Evolutionary conservation across 2,113 vertebrate species (phyloP).

Genomic region (Oxyura jamaicensis): DNA sequence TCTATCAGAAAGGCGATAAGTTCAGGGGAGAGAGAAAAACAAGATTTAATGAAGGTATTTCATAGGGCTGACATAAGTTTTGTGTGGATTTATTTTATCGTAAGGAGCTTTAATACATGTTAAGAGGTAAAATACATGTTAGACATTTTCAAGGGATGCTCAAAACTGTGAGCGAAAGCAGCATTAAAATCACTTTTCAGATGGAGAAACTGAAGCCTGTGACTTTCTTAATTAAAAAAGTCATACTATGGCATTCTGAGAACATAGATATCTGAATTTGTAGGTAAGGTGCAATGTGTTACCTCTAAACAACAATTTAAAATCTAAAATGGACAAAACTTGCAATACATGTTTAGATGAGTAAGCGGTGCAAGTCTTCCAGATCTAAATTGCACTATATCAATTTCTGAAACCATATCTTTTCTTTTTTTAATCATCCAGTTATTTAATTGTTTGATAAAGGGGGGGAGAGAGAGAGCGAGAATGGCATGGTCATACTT

Average conservation of each 20-base stretch:
- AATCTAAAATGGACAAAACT: background rate
- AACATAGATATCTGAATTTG: background rate
- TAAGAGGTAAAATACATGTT: background rate
- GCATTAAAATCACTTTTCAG: background rate
- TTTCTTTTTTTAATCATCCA: background rate
- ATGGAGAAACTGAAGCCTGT: background rate
- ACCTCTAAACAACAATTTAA: background rate
- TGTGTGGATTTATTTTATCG: background rate
- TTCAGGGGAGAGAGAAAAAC: constrained; percentile 86
- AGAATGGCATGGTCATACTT: background rate
- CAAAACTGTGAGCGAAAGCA: background rate
- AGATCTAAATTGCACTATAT: background rate
- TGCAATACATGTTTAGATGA: background rate
- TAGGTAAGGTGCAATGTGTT: background rate
- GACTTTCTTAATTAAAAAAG: background rate
- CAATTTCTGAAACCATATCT: background rate
- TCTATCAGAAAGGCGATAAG: constrained; percentile 84
- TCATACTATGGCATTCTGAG: background rate
- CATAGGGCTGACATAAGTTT: background rate
- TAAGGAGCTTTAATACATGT: background rate
- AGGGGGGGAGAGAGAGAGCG: background rate
- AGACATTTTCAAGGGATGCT: background rate
- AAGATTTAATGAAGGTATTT: constrained; percentile 86
- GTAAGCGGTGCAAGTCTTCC: background rate
- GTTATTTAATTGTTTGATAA: background rate